phyloP scores from a whole-genome alignment of 2,888 invertebrate genomes.

The Margaritifera margaritifera region DNA sequence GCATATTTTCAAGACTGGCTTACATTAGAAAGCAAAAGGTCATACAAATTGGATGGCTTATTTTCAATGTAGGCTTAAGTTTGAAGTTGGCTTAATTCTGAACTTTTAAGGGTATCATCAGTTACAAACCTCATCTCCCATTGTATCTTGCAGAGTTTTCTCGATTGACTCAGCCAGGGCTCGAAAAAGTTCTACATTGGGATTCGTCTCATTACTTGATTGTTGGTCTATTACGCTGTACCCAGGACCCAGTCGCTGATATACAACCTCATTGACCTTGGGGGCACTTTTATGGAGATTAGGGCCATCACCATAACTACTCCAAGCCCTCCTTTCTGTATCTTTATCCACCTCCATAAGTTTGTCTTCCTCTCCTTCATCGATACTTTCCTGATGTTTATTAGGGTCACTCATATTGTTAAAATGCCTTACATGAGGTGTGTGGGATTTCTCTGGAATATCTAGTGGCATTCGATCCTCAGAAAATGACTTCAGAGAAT shows the following conservation, averaged over 20 bases:
- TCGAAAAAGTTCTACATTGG: constrained; percentile 49
- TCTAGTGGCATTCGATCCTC: constrained; percentile 52
- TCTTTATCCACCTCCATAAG: constrained; percentile 28
- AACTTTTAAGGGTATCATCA: not conserved
- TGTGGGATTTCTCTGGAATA: constrained; percentile 39
- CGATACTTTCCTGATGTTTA: constrained; percentile 48
- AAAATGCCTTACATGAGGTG: constrained; percentile 44
- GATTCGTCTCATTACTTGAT: constrained; percentile 41
- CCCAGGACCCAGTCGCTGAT: constrained; percentile 63
- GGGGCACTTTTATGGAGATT: not conserved
- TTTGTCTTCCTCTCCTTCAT: constrained; percentile 50
- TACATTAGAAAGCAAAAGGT: no score
- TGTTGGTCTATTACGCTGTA: constrained; percentile 57
- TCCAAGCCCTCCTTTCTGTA: constrained; percentile 4
- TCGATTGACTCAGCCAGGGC: constrained; percentile 53
- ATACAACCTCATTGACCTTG: constrained; percentile 14
- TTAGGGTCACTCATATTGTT: constrained; percentile 51
- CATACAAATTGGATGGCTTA: not conserved
- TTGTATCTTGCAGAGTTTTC: constrained; percentile 40
- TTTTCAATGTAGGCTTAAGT: not conserved
- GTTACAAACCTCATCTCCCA: constrained; percentile 17
- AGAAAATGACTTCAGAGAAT: constrained; percentile 38
- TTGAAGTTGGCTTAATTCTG: not conserved
- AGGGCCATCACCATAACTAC: no score
- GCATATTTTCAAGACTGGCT: no score